Conservation (phyloP, 2,797 vertebrate species). For the Hozukius guyotensis region DNA sequence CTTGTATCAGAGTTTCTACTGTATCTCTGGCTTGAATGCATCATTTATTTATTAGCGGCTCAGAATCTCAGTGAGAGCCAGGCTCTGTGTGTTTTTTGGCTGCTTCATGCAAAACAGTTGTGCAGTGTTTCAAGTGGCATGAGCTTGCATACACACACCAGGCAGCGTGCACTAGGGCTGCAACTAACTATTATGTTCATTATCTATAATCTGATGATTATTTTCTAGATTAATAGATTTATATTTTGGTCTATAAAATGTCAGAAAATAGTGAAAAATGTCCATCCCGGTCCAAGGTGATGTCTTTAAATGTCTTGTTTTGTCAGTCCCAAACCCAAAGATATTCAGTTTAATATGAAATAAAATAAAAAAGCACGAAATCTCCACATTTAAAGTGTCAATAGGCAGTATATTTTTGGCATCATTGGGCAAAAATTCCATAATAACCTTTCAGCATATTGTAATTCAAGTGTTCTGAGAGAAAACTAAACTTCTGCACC, state of each 20-base stretch:
- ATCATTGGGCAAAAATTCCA: background rate
- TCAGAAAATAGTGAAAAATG: background rate
- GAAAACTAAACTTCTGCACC: background rate
- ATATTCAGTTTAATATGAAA: background rate
- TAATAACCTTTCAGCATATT: background rate
- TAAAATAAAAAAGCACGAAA: background rate
- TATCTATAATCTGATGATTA: background rate
- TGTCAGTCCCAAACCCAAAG: background rate
- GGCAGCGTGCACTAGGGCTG: background rate
- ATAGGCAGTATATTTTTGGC: too few species aligned
- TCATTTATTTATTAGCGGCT: slow-evolving; percentile 2
- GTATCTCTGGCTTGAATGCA: slow-evolving; percentile 1
- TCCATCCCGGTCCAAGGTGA: background rate
- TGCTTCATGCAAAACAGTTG: background rate
- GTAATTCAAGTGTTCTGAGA: background rate
- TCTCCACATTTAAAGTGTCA: background rate
- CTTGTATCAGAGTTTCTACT: background rate
- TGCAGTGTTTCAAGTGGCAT: background rate
- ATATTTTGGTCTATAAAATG: background rate
- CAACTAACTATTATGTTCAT: background rate
- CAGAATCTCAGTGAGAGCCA: background rate
- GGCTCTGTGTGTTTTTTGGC: background rate
- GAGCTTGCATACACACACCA: background rate
- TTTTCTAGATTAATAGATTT: background rate
- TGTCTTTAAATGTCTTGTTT: too few species aligned